A percentile compares a stretch with the other conserved stretches of the same genome.
These are phyloP conservation scores for Engraulis encrasicolus DNA, from an alignment of 2,113 vertebrate species.

Conservation along the genomic window DNA sequence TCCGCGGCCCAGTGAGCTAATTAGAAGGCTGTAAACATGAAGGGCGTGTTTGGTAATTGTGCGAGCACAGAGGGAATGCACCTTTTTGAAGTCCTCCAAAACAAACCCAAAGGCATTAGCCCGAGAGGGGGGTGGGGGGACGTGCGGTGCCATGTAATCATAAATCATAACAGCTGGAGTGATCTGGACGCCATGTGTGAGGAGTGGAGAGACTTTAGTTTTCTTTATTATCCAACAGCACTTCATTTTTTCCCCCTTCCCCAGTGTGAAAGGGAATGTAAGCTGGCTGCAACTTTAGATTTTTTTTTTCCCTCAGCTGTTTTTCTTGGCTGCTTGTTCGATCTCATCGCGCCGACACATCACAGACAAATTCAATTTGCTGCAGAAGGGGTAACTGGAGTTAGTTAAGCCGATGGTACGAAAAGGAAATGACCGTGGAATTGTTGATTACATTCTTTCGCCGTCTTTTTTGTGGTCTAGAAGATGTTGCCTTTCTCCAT, in stretches of 20 bases:
- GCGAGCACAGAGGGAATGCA: slow-evolving; percentile 46
- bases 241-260: background rate
- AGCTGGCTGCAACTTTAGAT: background rate
- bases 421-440: background rate
- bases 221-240: background rate
- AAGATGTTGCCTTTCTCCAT: background rate
- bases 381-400: background rate
- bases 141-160: background rate
- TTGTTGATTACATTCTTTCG: background rate
- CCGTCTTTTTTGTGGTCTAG: no score
- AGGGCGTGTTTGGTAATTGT: slow-evolving; percentile 70
- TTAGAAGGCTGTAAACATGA: slow-evolving; percentile 80
- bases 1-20: slow-evolving; percentile 73
- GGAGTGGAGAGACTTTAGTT: background rate
- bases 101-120: slow-evolving; percentile 16
- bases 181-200: background rate
- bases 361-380: background rate
- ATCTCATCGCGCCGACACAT: background rate
- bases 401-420: background rate
- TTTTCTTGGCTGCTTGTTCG: background rate
- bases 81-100: slow-evolving; percentile 44
- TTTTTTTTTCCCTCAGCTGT: background rate
- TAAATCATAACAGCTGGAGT: background rate
- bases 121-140: background rate
- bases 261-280: background rate